Conservation (phyloP, 2,797 vertebrate genomes). For the Peromyscus attwateri region DNA sequence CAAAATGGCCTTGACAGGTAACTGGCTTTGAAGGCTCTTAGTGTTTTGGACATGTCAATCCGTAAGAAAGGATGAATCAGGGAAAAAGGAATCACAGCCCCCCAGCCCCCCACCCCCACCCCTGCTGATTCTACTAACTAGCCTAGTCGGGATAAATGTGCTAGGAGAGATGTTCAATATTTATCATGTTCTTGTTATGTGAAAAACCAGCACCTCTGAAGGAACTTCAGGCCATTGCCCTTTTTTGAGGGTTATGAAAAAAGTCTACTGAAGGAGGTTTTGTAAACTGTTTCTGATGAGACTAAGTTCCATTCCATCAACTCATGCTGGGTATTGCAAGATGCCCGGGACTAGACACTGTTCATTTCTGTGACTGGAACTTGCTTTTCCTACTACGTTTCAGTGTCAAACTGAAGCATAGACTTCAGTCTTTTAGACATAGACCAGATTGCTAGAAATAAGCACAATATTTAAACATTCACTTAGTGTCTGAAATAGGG, state of each 20-base stretch:
- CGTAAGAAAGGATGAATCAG: slow-evolving; percentile 18
- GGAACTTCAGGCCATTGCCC: background rate
- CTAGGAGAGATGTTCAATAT: slow-evolving; percentile 14
- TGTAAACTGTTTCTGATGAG: slow-evolving; percentile 35
- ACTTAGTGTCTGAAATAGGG: slow-evolving; percentile 38
- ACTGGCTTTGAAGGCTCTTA: slow-evolving; percentile 12
- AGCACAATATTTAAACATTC: slow-evolving; percentile 49
- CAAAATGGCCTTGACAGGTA: slow-evolving; percentile 33
- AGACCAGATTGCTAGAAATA: slow-evolving; percentile 67
- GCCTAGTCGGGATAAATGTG: background rate
- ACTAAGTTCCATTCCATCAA: slow-evolving; percentile 68
- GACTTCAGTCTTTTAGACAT: slow-evolving; percentile 11
- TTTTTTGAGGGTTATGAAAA: background rate
- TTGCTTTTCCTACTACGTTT: slow-evolving; percentile 63
- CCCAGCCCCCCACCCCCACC: too few species aligned
- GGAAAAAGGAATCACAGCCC: background rate
- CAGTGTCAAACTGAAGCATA: slow-evolving; percentile 50
- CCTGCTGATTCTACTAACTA: slow-evolving; percentile 8
- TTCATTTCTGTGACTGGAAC: slow-evolving; percentile 51
- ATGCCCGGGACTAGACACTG: slow-evolving; percentile 53
- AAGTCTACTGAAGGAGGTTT: slow-evolving; percentile 51
- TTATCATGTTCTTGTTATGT: slow-evolving; percentile 54
- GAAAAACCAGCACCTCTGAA: slow-evolving; percentile 38
- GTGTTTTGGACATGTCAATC: slow-evolving; percentile 49
- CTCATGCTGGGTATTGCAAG: slow-evolving; percentile 36